Base-by-base conservation (phyloP, 2,113 vertebrate species). In the Lynx canadensis region DNA sequence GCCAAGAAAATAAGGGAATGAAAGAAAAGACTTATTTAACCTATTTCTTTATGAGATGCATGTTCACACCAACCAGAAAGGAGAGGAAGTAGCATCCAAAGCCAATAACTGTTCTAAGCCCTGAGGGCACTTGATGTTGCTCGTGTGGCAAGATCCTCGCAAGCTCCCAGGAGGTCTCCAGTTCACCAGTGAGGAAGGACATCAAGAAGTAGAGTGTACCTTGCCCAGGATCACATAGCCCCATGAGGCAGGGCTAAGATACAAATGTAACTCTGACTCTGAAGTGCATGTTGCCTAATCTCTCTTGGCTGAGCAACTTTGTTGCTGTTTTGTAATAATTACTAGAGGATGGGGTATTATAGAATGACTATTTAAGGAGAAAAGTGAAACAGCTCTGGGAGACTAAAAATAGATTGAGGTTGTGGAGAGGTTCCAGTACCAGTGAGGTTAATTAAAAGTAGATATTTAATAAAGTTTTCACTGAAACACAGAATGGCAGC, bases 401-500 rank as follows among this genome's bases (percentile, higher is more conserved):
- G 86, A 33, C 52, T 87, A 74, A 95, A 93, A 97, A 71, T 57
- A 81, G 14, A 91, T 27, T 50, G 29, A 91, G 27, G 29, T 23
- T 93, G 68, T 15, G 29, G 41, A 95, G 81, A 93, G 25, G 11
- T 76, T 97, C 85, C 55, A 57, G 31, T 91, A 76, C 71, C 90
- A 88, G 78, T 25, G 82, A 98, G 74, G 73, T 89, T 97, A 97
- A 97, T 97, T 97, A 97, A 94, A 94, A 97, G 95, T 96, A 82
- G 90, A 81, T 91, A 96, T 97, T 97, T 97, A 97, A 98, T 98
- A 96, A 98, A 95, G 63, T 96, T 95, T 94, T 93, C 94, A 52
- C 21, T 97, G 93, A 95, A 92, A 81, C 31, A 66, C 63, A 93
- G 85, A 97, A 95, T 68, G 82, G 48, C 94, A 94, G 81, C 74